phyloP scores from a whole-genome alignment of 2,113 vertebrate genomes.

The Pleuronectes platessa region DNA sequence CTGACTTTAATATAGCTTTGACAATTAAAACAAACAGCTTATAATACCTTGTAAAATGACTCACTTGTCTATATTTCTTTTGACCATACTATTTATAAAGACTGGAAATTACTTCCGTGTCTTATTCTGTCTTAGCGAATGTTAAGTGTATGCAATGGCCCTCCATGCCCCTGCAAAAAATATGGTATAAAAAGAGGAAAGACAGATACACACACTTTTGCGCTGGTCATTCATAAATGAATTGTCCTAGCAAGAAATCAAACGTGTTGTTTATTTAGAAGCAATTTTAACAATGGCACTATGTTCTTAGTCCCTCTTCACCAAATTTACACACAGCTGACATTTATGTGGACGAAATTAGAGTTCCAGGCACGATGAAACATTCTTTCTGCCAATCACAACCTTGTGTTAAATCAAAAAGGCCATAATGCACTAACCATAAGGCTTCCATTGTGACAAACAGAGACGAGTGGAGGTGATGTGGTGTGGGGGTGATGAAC shows the following conservation, averaged over 20 bases:
- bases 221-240: neutral
- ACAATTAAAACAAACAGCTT: constrained; percentile 16
- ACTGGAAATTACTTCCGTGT: constrained; percentile 31
- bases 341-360: constrained; percentile 64
- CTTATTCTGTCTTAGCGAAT: constrained; percentile 18
- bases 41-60: constrained; percentile 54
- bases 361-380: constrained; percentile 59
- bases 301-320: constrained; percentile 24
- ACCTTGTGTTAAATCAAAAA: constrained; percentile 68
- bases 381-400: constrained; percentile 68
- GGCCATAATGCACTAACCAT: constrained; percentile 60
- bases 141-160: neutral
- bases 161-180: neutral
- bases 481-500: constrained; percentile 69
- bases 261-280: constrained; percentile 17
- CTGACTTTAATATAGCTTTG: constrained; percentile 16
- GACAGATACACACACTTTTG: neutral
- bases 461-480: constrained; percentile 66
- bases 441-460: constrained; percentile 72
- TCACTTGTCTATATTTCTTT: constrained; percentile 29
- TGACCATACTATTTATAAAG: constrained; percentile 27
- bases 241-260: neutral
- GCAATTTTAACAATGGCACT: constrained; percentile 20
- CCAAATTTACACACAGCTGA: constrained; percentile 61
- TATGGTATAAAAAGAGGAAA: no score